Evolutionary conservation across 1,140 invertebrate genomes (phyloP), one percentile per base, ranked within the genome.

Genomic region (Penaeus chinensis): DNA sequence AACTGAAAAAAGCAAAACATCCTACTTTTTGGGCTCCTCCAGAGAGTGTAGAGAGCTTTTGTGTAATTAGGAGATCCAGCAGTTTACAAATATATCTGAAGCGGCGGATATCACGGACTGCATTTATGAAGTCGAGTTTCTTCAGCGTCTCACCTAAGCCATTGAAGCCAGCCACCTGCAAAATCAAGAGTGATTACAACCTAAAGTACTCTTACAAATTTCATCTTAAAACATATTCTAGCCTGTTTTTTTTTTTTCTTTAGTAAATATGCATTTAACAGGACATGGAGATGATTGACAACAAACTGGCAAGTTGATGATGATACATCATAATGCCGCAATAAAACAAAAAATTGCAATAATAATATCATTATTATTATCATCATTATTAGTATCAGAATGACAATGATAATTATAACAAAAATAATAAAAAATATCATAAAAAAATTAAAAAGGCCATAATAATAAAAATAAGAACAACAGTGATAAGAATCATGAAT

Each of bases 71-170:
- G 54, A 99, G 93, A 91, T 98, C 95, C 82, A 99, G 93, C 62
- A 99, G 93, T 90, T 98, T 97, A 91, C 97, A 98, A 90, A 99
- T 98, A 92, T 99, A 99, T 92, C 98, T 98, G 93, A 99, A 99
- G 82, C 98, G 94, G 81, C 97, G 94, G 22, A 96, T 96, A 93
- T 99, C 98, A 84, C 96, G 95, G 60, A 99, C 97, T 5, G 98
- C 98, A 87, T 96, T 97, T 83, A 96, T 95, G 93, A 99, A 98
- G 92, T 99, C 98, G 66, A 99, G 93, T 85, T 96, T 95, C 91
- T 97, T 96, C 24, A 99, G 95, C 3, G 97, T 98, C 93, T 99
- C 98, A 91, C 96, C 97, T 63, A 99, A 93, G 77, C 96, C 97
- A 92, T 98, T 99, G 92, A 98, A 98, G 69, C 97, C 97, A 87